A percentile compares a stretch with the other conserved stretches of the same genome.
phyloP scores from a whole-genome alignment of 2,113 vertebrate genomes.

The Cololabis saira region DNA sequence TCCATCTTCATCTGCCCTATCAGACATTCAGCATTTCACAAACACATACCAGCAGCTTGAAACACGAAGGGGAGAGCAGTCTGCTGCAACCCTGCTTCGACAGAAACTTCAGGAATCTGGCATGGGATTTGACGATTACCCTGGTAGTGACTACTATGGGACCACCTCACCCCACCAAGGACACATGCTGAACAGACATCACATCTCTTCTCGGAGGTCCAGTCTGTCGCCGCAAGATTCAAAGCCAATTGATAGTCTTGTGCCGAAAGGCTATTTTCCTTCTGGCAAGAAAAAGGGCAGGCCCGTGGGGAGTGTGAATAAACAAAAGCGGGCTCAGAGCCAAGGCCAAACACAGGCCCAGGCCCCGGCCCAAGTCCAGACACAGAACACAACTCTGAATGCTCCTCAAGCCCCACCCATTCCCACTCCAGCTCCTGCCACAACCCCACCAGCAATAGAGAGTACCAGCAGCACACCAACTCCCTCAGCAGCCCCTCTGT shows the following conservation, averaged over 20 bases:
- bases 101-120: conserved; percentile 83
- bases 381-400: conserved; percentile 37
- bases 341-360: conserved; percentile 77
- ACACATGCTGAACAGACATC: conserved; percentile 75
- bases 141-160: conserved; percentile 79
- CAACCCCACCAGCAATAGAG: conserved; percentile 31
- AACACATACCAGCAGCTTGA: conserved; percentile 85
- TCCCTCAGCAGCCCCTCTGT: conserved; percentile 20
- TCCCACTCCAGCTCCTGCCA: conserved; percentile 39
- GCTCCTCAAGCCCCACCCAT: conserved; percentile 32
- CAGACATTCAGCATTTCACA: conserved; percentile 85
- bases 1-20: conserved; percentile 83
- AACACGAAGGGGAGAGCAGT: conserved; percentile 81
- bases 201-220: conserved; percentile 72
- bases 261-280: conserved; percentile 97
- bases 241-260: conserved; percentile 72
- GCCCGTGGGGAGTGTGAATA: conserved; percentile 97
- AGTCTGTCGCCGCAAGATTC: conserved; percentile 73
- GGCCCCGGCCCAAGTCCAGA: conserved; percentile 57
- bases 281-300: conserved; percentile 98
- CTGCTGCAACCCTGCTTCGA: conserved; percentile 80
- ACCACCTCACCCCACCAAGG: conserved; percentile 76
- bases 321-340: conserved; percentile 87
- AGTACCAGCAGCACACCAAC: conserved; percentile 29
- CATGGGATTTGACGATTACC: conserved; percentile 82